Evolutionary conservation across 2,888 invertebrate species (phyloP).

Genomic region (Dugesia japonica): DNA sequence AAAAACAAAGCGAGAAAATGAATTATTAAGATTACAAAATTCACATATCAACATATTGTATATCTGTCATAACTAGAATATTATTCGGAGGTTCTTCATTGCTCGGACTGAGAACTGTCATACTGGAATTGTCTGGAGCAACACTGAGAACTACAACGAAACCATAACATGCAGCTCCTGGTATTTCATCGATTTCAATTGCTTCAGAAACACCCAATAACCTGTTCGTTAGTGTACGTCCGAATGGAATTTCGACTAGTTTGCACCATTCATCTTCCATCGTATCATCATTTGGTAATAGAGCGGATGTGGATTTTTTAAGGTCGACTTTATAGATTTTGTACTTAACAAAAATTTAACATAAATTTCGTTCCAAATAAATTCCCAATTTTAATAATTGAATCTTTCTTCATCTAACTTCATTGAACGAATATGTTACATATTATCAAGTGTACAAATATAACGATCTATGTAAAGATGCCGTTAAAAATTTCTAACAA

Average conservation of each 20-base stretch:
- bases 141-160: conserved; percentile 33
- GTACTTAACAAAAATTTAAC: neutral
- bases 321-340: conserved; percentile 27
- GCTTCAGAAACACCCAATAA: conserved; percentile 34
- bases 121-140: conserved; percentile 20
- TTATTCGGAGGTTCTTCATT: neutral
- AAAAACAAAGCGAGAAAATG: too few species aligned
- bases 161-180: conserved; percentile 32
- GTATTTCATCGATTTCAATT: conserved; percentile 24
- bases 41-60: conserved; percentile 29
- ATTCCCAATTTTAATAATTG: too few species aligned
- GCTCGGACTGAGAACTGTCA: conserved; percentile 24
- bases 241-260: conserved; percentile 7
- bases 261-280: conserved; percentile 32
- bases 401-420: too few species aligned
- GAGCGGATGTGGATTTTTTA: conserved; percentile 29
- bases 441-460: too few species aligned
- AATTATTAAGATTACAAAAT: too few species aligned
- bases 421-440: too few species aligned
- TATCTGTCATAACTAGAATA: conserved; percentile 24
- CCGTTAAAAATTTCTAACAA: too few species aligned
- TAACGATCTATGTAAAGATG: too few species aligned
- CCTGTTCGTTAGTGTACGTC: conserved; percentile 20
- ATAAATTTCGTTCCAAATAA: neutral
- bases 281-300: conserved; percentile 29